Base-by-base conservation (phyloP, 2,888 invertebrate species). In the Conistra vaccinii region DNA sequence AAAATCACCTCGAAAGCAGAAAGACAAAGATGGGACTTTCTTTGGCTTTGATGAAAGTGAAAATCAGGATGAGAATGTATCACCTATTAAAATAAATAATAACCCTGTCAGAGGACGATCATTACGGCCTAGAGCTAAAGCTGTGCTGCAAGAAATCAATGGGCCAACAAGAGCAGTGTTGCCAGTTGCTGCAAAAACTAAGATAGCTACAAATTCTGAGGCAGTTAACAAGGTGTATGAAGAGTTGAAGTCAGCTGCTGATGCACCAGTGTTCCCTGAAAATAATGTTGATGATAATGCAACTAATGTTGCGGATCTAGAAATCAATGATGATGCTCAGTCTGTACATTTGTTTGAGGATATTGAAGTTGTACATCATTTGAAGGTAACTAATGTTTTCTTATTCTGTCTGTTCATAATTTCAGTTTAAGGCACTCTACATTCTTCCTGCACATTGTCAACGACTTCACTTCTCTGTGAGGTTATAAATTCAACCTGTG, bases 41-140 rank as follows among this genome's bases (percentile, higher is more conserved):
- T 96, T 96, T 88, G 96, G 96, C 2, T 96, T 96, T 92, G 95
- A 96, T 91, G 95, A 96, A 20, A 94, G 89, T 83, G 94, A 93
- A 45, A 90, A 90, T 80, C 80, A 85, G 65, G 93, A 95, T 80
- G 96, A 96, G 76, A 96, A 96, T 92, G 78, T 94, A 23, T 94
- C 94, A 23, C 96, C 96, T 10, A 76, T 89, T 17, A 95, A 95
- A 87, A 81, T 62, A 0, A 76, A 86, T 42, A 87, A 88, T 14
- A 90, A 89, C 55, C 83, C 85, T 29, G 2, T 42, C 2, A 92
- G 81, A 85, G 84, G 87, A 3, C 86, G 90, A 78, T 87, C 88
- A 26, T 84, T 95, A 39, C 91, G 93, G 76, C 77, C 91, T 35
- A 85, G 91, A 45, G 84, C 92, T 2, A 92, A 93, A 83, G 89